Base-by-base conservation (phyloP, 2,888 invertebrate species). In the Phengaris alcon region DNA sequence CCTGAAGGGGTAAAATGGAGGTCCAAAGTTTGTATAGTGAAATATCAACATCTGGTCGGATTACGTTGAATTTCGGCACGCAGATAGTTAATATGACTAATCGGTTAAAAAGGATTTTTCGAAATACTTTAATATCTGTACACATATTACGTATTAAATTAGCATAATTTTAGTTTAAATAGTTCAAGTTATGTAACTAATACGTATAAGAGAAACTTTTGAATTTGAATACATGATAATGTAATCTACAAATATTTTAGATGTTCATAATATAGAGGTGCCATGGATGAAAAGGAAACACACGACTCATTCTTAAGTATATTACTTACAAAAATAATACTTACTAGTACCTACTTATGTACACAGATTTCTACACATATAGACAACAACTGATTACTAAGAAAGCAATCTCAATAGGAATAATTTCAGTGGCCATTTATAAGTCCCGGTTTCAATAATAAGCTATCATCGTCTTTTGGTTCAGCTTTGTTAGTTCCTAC, bases 361-460 rank as follows among this genome's bases (percentile, higher is more conserved):
- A 64, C 35, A 44, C 59, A 59, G 10, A 2, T 46, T 46, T 46
- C 68, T 46, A 44, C n/a, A 48, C 59, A 7, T 15, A 22, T 8
- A 15, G 15, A 15, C 15, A 69, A 48, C 48, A 69, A 69, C 4
- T 12, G 9, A 35, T 72, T 52, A 54, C 35, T 9, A 35, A 12
- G 13, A 72, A 35, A 10, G n/a, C 22, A 70, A 54, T 72, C 22
- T 22, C 22, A 22, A 22, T 22, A 22, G 22, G 22, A 22, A 44
- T 13, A 12, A 54, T 72, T 35, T 54, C 72, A 72, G 6, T 52
- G 72, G 22, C 72, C 72, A 52, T 72, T 72, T 13, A 8, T 12
- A 52, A 72, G 72, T 8, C 72, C 72, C 54, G 52, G 72, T 54
- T 72, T 15, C 54, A 72, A 72, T 68, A 68, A 44, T 72, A 35